Conservation (phyloP, 92 coral and sea anemone species). For the Diadumene lineata region DNA sequence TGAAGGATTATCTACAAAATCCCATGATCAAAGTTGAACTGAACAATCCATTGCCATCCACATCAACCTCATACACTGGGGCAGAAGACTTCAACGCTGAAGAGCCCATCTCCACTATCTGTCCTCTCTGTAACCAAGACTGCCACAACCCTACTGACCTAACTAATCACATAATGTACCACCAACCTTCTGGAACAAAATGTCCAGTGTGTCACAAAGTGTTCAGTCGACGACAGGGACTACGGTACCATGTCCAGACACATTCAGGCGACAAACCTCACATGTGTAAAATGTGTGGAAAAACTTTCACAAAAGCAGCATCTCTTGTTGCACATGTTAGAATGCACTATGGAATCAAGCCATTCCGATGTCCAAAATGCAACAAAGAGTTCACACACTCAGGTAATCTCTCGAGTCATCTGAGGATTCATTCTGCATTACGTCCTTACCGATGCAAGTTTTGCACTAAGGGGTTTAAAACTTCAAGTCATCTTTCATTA, state of each 20-base stretch:
- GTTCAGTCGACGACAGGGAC: conserved; percentile 39
- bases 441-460: conserved; percentile 26
- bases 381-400: conserved; percentile 42
- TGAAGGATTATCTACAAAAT: neutral
- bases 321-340: conserved; percentile 38
- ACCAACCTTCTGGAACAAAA: conserved; percentile 18
- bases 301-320: conserved; percentile 29
- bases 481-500: conserved; percentile 33
- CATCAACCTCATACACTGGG: neutral
- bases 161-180: conserved; percentile 25
- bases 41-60: neutral
- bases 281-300: conserved; percentile 24
- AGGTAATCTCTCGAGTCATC: conserved; percentile 29
- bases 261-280: conserved; percentile 44
- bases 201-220: conserved; percentile 29
- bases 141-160: conserved; percentile 12
- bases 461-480: conserved; percentile 37
- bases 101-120: conserved; percentile 3
- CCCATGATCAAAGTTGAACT: conserved; percentile 6
- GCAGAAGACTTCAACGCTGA: neutral
- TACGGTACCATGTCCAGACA: conserved; percentile 37
- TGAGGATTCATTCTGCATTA: conserved; percentile 28
- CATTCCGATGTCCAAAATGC: conserved; percentile 22
- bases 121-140: conserved; percentile 20
- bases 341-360: conserved; percentile 18